Conservation (phyloP, 2,797 vertebrate genomes). For the Muscicapa comitata region DNA sequence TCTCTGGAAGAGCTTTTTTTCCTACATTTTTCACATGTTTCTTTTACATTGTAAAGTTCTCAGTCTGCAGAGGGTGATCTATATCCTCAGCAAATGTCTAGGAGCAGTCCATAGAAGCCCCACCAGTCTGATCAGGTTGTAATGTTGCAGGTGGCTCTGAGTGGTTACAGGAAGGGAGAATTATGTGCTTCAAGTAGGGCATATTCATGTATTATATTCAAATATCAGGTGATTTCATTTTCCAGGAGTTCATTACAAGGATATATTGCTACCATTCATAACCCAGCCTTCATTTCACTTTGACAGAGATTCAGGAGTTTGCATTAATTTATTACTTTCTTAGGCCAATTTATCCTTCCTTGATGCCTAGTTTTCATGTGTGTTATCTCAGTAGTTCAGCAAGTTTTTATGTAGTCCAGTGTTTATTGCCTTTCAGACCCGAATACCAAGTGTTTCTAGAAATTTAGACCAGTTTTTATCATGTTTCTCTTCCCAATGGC, state of each 20-base stretch:
- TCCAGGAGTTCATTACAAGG: constrained; percentile 28
- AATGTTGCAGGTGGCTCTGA: background rate
- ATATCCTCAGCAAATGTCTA: background rate
- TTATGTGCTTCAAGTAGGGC: background rate
- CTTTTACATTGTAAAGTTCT: background rate
- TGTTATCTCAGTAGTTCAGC: background rate
- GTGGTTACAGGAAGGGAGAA: background rate
- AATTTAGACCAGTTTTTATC: constrained; percentile 29
- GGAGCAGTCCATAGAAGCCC: background rate
- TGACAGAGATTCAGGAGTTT: background rate
- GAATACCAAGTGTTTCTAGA: constrained; percentile 26
- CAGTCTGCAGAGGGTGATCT: constrained; percentile 4
- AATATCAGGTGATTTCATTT: constrained; percentile 31
- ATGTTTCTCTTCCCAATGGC: constrained; percentile 31
- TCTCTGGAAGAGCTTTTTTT: constrained; percentile 9
- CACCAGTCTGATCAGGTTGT: background rate
- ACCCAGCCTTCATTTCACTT: constrained; percentile 17
- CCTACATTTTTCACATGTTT: constrained; percentile 34
- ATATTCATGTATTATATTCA: background rate
- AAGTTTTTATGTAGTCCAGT: background rate
- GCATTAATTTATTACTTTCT: constrained; percentile 13
- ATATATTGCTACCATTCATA: background rate
- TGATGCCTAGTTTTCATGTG: background rate
- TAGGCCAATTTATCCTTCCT: background rate
- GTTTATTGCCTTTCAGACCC: constrained; percentile 21